These are phyloP conservation scores for Cybosia mesomella DNA, from an alignment of 2,888 invertebrate species.

Conservation along the genomic window DNA sequence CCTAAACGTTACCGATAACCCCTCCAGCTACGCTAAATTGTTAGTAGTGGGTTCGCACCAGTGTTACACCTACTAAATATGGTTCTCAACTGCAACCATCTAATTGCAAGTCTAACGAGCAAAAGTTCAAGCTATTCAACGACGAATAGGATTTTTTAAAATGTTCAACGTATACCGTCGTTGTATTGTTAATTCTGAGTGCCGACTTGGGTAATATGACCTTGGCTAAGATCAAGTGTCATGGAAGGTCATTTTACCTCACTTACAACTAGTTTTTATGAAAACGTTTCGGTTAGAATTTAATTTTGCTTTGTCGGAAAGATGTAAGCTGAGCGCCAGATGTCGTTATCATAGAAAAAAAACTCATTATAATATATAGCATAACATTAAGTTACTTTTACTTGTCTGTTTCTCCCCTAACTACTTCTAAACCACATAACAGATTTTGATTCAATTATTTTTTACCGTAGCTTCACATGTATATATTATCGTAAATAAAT, in stretches of 20 bases:
- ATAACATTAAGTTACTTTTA: not conserved
- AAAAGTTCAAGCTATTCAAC: not conserved
- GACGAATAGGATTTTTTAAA: not conserved
- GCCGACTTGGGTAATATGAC: slow-evolving; percentile 39
- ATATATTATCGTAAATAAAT: no score
- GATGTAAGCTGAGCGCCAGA: not conserved
- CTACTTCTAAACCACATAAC: no score
- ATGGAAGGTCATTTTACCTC: slow-evolving; percentile 44
- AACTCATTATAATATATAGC: not conserved
- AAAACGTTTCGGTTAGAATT: slow-evolving; percentile 26
- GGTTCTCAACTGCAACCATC: not conserved
- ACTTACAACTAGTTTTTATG: slow-evolving; percentile 42
- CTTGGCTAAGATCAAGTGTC: slow-evolving; percentile 58
- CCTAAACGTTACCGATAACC: no score
- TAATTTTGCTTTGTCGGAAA: not conserved
- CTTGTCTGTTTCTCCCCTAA: no score
- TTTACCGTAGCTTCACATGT: not conserved
- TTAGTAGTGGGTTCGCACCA: no score
- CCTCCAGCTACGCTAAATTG: no score
- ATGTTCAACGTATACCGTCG: slow-evolving; percentile 10
- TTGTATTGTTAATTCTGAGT: slow-evolving; percentile 36
- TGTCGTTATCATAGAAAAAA: not conserved
- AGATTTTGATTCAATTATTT: not conserved
- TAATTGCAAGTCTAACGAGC: not conserved
- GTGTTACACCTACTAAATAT: not conserved